Evolutionary conservation across 2,797 vertebrate species (phyloP), one percentile per base, ranked within the genome.

Genomic region (Tokudaia muenninki): DNA sequence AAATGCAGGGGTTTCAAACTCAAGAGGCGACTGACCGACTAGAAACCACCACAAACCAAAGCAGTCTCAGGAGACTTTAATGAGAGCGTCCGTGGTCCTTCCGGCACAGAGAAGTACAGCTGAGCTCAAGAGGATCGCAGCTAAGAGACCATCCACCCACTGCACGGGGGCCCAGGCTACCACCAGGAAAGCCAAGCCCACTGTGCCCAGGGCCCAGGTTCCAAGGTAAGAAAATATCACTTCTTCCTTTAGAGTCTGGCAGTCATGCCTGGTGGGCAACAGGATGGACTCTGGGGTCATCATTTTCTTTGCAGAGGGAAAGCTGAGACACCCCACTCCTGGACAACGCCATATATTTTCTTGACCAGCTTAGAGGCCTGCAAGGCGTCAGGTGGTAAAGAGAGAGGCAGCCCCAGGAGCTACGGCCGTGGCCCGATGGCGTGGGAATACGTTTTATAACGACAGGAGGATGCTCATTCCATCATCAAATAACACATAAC

Each of bases 281-380:
- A 52, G 52, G 52, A 52, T 52, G 52, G 52, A 13, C 52, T 52
- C 52, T 52, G 7, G 13, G 70, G 93, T 26, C 17, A 26, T 8
- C 7, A 26, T 19, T 31, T 31, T 37, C 67, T 41, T 13, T 72
- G n/a, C 89, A 83, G 96, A 92, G 93, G 87, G 65, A 96, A n/a
- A 8, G 34, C 57, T 0, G 1, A 57, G 50, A 29, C 37, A 14
- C 19, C 81, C 37, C 1, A 47, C 95, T 96, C 92, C 96, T 91
- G 41, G 67, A 97, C 0, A 96, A 95, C 6, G 65, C 82, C 19
- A 2, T 10, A 1, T 9, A 96, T 96, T 94, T 92, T 97, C 97
- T 96, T 87, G 96, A 96, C 94, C 95, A 97, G 97, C 98, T 98
- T 99, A 99, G 99, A 99, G 98, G 99, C 99, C 99, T 98, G 98